phyloP scores from a whole-genome alignment of 2,797 vertebrate species.

The Myotis findleyi region DNA sequence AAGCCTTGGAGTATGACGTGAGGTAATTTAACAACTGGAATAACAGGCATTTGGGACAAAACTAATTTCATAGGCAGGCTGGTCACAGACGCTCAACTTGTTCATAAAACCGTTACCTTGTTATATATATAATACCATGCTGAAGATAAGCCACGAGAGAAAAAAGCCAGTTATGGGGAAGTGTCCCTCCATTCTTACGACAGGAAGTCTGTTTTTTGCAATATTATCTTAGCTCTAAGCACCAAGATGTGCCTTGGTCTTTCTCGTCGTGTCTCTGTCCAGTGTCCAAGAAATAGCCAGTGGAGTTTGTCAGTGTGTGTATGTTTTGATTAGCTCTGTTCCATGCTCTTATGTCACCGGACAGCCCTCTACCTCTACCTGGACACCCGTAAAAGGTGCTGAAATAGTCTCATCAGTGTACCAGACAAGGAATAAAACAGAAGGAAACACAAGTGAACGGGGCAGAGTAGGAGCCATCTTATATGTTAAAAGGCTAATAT shows the following conservation, averaged over 20 bases:
- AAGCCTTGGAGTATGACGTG: slow-evolving; percentile 88
- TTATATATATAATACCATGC: slow-evolving; percentile 74
- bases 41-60: slow-evolving; percentile 88
- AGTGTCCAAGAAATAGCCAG: neutral
- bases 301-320: neutral
- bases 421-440: neutral
- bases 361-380: neutral
- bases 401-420: neutral
- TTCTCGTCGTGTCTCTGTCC: neutral
- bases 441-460: neutral
- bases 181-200: neutral
- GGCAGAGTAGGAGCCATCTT: neutral
- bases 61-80: slow-evolving; percentile 86
- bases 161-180: neutral
- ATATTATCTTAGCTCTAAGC: slow-evolving; percentile 24
- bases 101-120: slow-evolving; percentile 85
- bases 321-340: neutral
- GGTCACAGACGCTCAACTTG: slow-evolving; percentile 83
- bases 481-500: too few species aligned
- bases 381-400: neutral
- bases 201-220: slow-evolving; percentile 41
- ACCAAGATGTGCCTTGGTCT: neutral
- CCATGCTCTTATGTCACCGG: neutral
- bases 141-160: slow-evolving; percentile 62
- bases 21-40: slow-evolving; percentile 90